phyloP scores from a whole-genome alignment of 2,888 invertebrate species.

The Masnerella sp. region DNA sequence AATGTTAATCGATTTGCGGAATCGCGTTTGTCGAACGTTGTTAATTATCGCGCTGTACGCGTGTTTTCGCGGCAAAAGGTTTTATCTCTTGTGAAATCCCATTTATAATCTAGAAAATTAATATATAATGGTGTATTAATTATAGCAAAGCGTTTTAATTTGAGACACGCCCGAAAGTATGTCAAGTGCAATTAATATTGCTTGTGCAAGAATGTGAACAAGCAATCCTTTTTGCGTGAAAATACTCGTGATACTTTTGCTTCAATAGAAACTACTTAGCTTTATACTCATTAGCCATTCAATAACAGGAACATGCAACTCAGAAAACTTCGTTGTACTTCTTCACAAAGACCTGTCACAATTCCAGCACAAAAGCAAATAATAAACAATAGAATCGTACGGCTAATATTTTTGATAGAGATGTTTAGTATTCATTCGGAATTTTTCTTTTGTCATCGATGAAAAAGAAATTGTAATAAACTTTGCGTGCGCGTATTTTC shows the following conservation, averaged over 20 bases:
- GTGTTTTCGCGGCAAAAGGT: not conserved
- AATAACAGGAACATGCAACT: not conserved
- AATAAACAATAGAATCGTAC: slow-evolving; percentile 13
- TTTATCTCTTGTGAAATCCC: not conserved
- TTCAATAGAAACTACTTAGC: slow-evolving; percentile 9
- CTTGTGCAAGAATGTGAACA: not conserved
- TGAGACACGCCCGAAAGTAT: not conserved
- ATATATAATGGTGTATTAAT: not conserved
- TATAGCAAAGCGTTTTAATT: not conserved
- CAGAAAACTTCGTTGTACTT: not conserved
- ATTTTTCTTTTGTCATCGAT: slow-evolving; percentile 7
- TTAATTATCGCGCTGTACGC: slow-evolving; percentile 1
- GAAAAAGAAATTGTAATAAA: slow-evolving; percentile 4
- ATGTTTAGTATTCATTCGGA: slow-evolving; percentile 12
- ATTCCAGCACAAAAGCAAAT: slow-evolving; percentile 8
- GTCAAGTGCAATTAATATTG: slow-evolving; percentile 10
- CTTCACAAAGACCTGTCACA: slow-evolving; percentile 7
- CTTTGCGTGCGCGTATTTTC: slow-evolving; percentile 7
- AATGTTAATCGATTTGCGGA: slow-evolving; percentile 17
- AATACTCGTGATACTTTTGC: not conserved
- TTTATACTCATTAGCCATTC: slow-evolving; percentile 3
- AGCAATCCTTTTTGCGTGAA: not conserved
- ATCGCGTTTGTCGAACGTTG: not conserved
- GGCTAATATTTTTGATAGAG: slow-evolving; percentile 12
- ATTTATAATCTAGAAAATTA: not conserved